Percentiles rank a stretch among this genome's conserved stretches.
Evolutionary conservation across 2,888 invertebrate genomes (phyloP).

Genomic region (Megastigmus dorsalis): DNA sequence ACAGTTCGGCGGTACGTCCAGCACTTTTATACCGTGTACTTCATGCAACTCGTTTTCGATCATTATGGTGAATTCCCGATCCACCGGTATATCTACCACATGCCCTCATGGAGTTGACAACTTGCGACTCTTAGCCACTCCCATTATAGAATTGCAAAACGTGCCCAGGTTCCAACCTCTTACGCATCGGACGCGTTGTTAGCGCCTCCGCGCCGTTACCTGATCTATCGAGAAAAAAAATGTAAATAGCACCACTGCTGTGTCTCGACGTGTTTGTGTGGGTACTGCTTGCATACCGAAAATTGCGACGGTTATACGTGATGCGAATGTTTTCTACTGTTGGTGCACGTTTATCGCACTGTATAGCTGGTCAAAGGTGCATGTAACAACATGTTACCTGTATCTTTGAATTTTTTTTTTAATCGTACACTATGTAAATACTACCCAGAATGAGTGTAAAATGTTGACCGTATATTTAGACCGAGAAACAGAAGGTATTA

Average conservation of each 20-base stretch:
- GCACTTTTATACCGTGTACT: constrained; percentile 45
- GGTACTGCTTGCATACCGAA: not conserved
- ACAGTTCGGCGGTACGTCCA: not conserved
- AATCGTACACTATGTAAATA: too few relatives aligned
- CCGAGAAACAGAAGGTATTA: too few relatives aligned
- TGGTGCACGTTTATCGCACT: too few relatives aligned
- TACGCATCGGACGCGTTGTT: constrained; percentile 27
- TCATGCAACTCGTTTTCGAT: constrained; percentile 34
- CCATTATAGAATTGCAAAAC: constrained; percentile 44
- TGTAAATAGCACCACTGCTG: constrained; percentile 12
- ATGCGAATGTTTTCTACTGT: too few relatives aligned
- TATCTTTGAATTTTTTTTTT: too few relatives aligned
- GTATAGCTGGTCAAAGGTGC: too few relatives aligned
- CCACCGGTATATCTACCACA: constrained; percentile 22
- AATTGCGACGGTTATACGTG: not conserved
- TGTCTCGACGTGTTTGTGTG: not conserved
- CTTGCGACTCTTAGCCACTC: constrained; percentile 24
- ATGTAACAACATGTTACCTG: too few relatives aligned
- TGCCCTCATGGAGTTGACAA: constrained; percentile 16
- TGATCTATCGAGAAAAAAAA: constrained; percentile 1
- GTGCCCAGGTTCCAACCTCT: not conserved
- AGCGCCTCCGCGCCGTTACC: not conserved
- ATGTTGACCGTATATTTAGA: too few relatives aligned
- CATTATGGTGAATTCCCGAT: constrained; percentile 40
- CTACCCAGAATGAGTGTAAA: too few relatives aligned